Conservation (phyloP, 2,113 vertebrate species). For the Oncorhynchus masou region DNA sequence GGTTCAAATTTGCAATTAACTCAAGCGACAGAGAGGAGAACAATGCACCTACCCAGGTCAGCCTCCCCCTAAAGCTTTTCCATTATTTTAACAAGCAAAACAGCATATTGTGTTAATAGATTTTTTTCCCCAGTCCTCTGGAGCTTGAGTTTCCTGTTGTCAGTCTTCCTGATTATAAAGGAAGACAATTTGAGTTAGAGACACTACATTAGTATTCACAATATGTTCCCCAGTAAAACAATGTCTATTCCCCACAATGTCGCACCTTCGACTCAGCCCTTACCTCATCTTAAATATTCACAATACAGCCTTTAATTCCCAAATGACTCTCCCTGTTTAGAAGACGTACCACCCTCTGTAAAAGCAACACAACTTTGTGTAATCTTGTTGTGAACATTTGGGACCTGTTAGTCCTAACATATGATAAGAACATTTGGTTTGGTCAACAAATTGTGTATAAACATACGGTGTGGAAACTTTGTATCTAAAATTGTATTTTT, state of each 20-base stretch:
- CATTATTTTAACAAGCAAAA: constrained; percentile 74
- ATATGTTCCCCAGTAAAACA: constrained; percentile 30
- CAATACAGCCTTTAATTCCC: not conserved
- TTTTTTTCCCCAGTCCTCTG: constrained; percentile 54
- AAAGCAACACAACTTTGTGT: constrained; percentile 28
- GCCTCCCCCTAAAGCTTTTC: constrained; percentile 54
- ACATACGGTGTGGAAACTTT: not conserved
- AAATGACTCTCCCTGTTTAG: constrained; percentile 24
- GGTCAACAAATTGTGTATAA: not conserved
- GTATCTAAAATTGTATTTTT: not conserved
- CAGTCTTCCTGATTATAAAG: constrained; percentile 66
- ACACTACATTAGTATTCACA: constrained; percentile 59
- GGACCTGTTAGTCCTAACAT: not conserved
- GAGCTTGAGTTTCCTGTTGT: constrained; percentile 59
- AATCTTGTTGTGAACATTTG: constrained; percentile 36
- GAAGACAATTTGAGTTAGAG: constrained; percentile 63
- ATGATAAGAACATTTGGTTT: not conserved
- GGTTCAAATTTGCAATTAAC: constrained; percentile 65
- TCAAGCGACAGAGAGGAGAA: constrained; percentile 57
- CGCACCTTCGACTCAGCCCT: constrained; percentile 19
- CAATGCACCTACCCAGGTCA: constrained; percentile 57
- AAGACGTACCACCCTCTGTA: constrained; percentile 17
- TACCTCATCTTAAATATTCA: constrained; percentile 18
- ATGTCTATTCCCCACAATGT: constrained; percentile 24
- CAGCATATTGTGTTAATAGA: constrained; percentile 69